Conservation (phyloP, 2,888 invertebrate species). For the Tipula vernalis region DNA sequence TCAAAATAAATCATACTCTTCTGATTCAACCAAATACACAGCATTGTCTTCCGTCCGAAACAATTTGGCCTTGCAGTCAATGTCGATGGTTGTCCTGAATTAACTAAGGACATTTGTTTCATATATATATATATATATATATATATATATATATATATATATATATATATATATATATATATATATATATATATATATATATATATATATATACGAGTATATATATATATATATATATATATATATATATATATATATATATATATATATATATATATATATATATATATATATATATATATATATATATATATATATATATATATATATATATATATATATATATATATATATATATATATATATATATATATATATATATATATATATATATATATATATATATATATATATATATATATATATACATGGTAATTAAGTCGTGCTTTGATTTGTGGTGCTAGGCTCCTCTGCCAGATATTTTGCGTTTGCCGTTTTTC, state of each 20-base stretch:
- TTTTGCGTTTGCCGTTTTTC: no score
- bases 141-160: not conserved
- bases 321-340: not conserved
- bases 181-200: not conserved
- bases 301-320: not conserved
- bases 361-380: no score
- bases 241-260: not conserved
- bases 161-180: not conserved
- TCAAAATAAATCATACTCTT: no score
- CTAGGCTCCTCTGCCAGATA: no score
- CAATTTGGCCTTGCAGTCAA: no score
- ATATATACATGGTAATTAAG: no score
- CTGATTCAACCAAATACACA: no score
- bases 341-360: not conserved
- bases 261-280: not conserved
- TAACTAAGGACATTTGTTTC: no score
- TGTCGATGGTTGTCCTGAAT: no score
- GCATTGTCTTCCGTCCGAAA: no score
- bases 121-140: not conserved
- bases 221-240: not conserved
- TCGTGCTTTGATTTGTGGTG: no score
- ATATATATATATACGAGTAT: not conserved
- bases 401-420: not conserved
- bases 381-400: no score
- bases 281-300: not conserved